A percentile compares a stretch with the other conserved stretches of the same genome.
These are phyloP conservation scores for Passerina amoena DNA, from an alignment of 2,113 vertebrate genomes.

Conservation along the genomic window DNA sequence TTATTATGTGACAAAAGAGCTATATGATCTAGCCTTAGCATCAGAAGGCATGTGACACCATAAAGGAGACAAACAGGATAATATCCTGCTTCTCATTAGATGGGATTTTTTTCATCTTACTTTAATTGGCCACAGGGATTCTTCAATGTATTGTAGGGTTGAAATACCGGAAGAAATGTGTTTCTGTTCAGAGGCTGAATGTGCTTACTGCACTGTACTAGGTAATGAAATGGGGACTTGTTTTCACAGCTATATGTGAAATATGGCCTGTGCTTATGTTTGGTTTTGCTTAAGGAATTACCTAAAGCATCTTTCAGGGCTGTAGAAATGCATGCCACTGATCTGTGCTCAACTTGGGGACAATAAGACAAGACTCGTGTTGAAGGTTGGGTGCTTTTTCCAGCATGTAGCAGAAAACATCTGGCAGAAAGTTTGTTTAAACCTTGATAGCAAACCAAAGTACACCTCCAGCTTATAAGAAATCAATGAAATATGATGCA, in stretches of 20 bases:
- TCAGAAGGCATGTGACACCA: not conserved
- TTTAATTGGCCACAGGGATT: slow-evolving; percentile 24
- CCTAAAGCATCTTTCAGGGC: not conserved
- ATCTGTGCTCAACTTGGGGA: not conserved
- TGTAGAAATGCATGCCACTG: not conserved
- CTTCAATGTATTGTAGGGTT: not conserved
- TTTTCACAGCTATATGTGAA: not conserved
- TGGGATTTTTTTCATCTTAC: not conserved
- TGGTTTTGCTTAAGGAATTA: slow-evolving; percentile 20
- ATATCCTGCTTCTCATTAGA: slow-evolving; percentile 43
- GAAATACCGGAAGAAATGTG: slow-evolving; percentile 40
- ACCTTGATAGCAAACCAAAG: not conserved
- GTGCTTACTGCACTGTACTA: not conserved
- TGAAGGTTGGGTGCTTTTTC: not conserved
- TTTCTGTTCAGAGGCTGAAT: slow-evolving; percentile 25
- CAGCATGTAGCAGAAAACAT: not conserved
- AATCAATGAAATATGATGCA: not conserved
- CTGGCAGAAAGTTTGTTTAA: slow-evolving; percentile 1
- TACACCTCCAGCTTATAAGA: not conserved
- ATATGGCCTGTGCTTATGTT: not conserved
- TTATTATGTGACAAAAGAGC: slow-evolving; percentile 43
- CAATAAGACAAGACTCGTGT: not conserved
- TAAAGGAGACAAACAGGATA: not conserved
- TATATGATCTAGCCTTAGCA: slow-evolving; percentile 23
- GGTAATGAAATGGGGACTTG: not conserved